Conservation (phyloP, 2,888 invertebrate genomes). For the Agrotis ipsilon region DNA sequence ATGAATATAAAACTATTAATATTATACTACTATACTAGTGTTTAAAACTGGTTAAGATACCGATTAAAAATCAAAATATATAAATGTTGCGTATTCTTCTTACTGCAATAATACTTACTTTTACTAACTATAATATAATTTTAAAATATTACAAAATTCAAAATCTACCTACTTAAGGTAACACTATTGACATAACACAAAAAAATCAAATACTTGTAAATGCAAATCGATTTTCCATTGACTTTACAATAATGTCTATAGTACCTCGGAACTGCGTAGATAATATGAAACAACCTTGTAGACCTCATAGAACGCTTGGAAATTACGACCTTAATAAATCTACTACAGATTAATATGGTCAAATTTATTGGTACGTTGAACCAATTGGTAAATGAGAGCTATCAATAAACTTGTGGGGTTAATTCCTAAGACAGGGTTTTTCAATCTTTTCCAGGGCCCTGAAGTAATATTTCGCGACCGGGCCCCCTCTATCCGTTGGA, state of each 20-base stretch:
- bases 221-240: slow-evolving; percentile 4
- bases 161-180: neutral
- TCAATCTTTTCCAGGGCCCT: too few relatives aligned
- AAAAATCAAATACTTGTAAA: neutral
- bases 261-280: too few relatives aligned
- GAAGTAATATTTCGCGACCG: too few relatives aligned
- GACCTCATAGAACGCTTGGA: neutral
- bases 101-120: too few relatives aligned
- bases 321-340: neutral
- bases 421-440: too few relatives aligned
- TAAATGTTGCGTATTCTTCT: too few relatives aligned
- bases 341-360: neutral
- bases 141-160: neutral
- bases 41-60: slow-evolving; percentile 12
- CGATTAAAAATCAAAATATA: neutral
- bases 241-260: neutral
- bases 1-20: slow-evolving; percentile 27
- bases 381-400: neutral
- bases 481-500: too few relatives aligned
- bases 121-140: too few relatives aligned
- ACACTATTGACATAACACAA: neutral
- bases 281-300: neutral
- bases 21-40: slow-evolving; percentile 7
- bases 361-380: neutral
- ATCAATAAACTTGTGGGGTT: neutral